phyloP scores from a whole-genome alignment of 2,888 invertebrate species.

The Cyaniris semiargus region DNA sequence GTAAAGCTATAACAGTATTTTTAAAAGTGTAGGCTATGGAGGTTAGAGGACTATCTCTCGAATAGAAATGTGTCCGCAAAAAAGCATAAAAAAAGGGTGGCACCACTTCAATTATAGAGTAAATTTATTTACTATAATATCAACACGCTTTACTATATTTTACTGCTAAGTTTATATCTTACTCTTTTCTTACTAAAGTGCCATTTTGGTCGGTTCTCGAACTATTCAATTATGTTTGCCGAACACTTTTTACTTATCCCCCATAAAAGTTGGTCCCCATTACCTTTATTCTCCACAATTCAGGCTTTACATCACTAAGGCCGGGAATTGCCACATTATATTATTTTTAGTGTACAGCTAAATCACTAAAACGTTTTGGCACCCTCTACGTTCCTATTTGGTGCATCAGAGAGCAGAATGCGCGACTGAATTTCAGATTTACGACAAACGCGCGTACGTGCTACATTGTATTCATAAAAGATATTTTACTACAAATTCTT shows the following conservation, averaged over 20 bases:
- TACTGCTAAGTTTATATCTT: neutral
- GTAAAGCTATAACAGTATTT: too few species aligned
- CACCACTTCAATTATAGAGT: too few species aligned
- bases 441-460: neutral
- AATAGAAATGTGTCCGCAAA: too few species aligned
- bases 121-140: neutral
- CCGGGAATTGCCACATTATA: neutral
- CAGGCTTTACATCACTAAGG: neutral
- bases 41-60: too few species aligned
- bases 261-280: too few species aligned
- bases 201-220: neutral
- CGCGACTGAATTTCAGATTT: neutral
- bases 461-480: neutral
- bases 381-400: neutral
- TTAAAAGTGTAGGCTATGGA: too few species aligned
- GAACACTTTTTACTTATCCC: too few species aligned
- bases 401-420: conserved; percentile 12
- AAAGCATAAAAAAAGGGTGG: too few species aligned
- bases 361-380: conserved; percentile 14
- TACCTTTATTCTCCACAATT: too few species aligned
- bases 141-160: neutral
- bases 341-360: neutral
- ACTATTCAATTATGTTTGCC: neutral
- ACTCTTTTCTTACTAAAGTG: neutral
- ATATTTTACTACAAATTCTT: neutral